These are phyloP conservation scores for Ormyrus nitidulus DNA, from an alignment of 2,888 invertebrate species.

Conservation along the genomic window DNA sequence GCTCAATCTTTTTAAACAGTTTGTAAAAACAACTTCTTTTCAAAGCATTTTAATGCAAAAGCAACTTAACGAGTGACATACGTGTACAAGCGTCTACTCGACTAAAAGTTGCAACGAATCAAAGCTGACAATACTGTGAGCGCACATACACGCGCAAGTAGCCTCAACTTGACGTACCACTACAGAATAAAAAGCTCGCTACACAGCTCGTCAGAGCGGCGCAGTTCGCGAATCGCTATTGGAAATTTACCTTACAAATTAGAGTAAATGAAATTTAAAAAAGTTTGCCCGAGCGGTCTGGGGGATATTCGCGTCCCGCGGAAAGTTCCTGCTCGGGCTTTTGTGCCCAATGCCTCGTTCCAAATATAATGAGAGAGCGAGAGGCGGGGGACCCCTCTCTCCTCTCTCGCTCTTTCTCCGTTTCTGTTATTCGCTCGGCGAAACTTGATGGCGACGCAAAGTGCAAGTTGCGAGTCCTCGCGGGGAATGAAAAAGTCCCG, in stretches of 20 bases:
- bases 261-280: conserved; percentile 73
- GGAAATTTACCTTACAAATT: conserved; percentile 74
- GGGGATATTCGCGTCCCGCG: conserved; percentile 60
- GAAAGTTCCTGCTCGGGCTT: conserved; percentile 62
- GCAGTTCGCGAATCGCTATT: conserved; percentile 68
- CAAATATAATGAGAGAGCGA: conserved; percentile 68
- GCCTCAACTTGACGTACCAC: not conserved
- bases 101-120: no score
- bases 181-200: no score
- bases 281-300: conserved; percentile 65
- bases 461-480: not conserved
- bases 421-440: not conserved
- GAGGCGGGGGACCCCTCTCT: conserved; percentile 52
- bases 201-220: no score
- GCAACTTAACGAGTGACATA: no score
- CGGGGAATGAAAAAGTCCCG: no score
- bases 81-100: no score
- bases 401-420: not conserved
- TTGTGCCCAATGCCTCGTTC: conserved; percentile 68
- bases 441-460: conserved; percentile 18
- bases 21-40: no score
- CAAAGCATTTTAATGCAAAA: no score
- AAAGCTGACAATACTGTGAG: no score
- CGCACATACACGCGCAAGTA: not conserved
- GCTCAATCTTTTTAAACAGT: no score